Percentiles rank a stretch among this genome's conserved stretches.
phyloP scores from a whole-genome alignment of 2,888 invertebrate genomes.

The Sarcophaga subvicina region DNA sequence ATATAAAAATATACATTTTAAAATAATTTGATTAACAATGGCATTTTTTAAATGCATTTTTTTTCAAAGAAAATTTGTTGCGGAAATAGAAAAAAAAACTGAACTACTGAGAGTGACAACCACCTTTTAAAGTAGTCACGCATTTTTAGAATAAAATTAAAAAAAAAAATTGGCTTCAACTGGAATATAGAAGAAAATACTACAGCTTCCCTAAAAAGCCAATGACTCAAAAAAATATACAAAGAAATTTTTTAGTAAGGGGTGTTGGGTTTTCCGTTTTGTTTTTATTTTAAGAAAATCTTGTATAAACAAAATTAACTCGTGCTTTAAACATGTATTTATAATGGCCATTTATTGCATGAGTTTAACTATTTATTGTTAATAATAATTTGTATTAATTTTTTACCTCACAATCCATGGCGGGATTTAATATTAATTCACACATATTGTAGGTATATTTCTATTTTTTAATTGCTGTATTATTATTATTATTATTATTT shows the following conservation, averaged over 20 bases:
- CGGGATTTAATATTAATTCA: constrained; percentile 77
- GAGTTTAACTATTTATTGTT: not conserved
- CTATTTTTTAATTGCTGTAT: not conserved
- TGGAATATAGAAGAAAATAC: constrained; percentile 1
- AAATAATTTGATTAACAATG: not conserved
- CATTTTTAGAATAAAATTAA: constrained; percentile 41
- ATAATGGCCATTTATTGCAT: no score
- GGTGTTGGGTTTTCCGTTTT: no score
- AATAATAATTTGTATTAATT: not conserved
- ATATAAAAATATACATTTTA: no score
- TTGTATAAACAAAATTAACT: constrained; percentile 17
- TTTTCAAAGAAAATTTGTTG: constrained; percentile 38
- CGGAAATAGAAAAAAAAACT: constrained; percentile 52
- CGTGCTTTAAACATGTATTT: constrained; percentile 28
- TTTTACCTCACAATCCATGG: constrained; percentile 76
- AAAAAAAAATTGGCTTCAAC: constrained; percentile 1
- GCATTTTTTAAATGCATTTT: not conserved
- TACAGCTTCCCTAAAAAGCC: not conserved
- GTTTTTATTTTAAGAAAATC: constrained; percentile 1
- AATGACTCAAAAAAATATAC: constrained; percentile 3
- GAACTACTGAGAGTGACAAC: constrained; percentile 40
- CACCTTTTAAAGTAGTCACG: constrained; percentile 49
- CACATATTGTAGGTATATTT: constrained; percentile 72
- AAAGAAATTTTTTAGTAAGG: not conserved
- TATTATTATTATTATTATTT: not conserved